phyloP scores from a whole-genome alignment of 2,888 invertebrate species.

The Brachypalpus laphriformis region DNA sequence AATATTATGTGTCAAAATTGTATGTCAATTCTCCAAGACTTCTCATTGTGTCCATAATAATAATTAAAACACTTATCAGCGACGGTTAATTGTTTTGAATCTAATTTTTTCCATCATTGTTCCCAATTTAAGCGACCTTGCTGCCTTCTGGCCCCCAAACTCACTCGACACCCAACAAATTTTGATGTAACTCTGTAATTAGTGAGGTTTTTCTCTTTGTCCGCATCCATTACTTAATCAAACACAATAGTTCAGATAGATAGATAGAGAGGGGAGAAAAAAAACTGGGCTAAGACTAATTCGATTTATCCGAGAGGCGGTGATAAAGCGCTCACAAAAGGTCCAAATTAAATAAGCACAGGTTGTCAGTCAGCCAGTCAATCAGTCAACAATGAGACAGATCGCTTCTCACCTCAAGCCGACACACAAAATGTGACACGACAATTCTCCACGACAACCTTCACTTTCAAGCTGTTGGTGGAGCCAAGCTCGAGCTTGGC shows the following conservation, averaged over 20 bases:
- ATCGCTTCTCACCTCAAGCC: neutral
- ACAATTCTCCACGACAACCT: neutral
- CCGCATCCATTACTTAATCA: constrained; percentile 27
- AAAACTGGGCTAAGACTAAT: constrained; percentile 45
- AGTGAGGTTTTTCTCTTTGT: constrained; percentile 1
- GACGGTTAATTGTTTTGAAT: constrained; percentile 6
- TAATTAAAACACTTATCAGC: constrained; percentile 10
- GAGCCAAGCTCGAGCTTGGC: neutral
- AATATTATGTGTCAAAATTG: neutral
- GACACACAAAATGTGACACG: neutral
- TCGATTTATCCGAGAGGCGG: constrained; percentile 42
- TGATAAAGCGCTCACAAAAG: neutral
- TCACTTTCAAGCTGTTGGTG: constrained; percentile 15
- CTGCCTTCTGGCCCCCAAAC: constrained; percentile 20
- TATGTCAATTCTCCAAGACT: neutral
- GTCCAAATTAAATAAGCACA: neutral
- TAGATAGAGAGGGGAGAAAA: neutral
- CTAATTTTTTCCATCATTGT: constrained; percentile 13
- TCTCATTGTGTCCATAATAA: neutral
- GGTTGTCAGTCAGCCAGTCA: neutral
- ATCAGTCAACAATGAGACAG: constrained; percentile 11
- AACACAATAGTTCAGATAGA: constrained; percentile 10
- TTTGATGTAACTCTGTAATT: constrained; percentile 46
- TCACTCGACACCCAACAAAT: neutral
- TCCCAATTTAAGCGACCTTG: constrained; percentile 42